Evolutionary conservation across 2,888 invertebrate genomes (phyloP), one percentile per base, ranked within the genome.

Genomic region (Nomada goodeniana): DNA sequence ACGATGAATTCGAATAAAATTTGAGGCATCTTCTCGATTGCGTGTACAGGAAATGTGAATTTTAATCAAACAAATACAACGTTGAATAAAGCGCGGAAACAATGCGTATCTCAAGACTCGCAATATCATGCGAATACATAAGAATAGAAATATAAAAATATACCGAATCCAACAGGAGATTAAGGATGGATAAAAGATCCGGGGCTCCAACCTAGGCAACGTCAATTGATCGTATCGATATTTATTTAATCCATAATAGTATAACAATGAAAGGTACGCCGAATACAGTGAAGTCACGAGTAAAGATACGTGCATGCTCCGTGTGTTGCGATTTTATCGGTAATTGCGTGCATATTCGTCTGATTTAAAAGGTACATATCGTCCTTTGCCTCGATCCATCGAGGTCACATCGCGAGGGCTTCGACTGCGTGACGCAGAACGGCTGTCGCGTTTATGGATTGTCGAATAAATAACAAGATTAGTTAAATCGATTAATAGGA

Each of bases 191-290:
- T 36, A 36, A 36, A 36, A 36, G 36, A 36, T 36, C 36, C 36
- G 5, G 36, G 36, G 36, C 36, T 36, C 36, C 36, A 36, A 36
- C 5, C 36, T 53, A 53, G n/a, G n/a, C n/a, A 47, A 59, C 36
- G n/a, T 68, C 50, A 13, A 60, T 79, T 29, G 23, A 68, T 76
- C 52, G 50, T 85, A 83, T 88, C 81, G 76, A 83, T 87, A 89
- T 89, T 89, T 83, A 86, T 91, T 89, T 87, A 86, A 67, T 89
- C 84, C 85, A 73, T 78, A 89, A 89, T 88, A 89, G 89, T 88
- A 82, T 89, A 91, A 90, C 88, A 89, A 78, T 91, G 90, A 90
- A 88, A 89, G 86, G 55, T 90, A 90, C 85, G 86, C 81, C 84
- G 86, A 90, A 86, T 90, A 90, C 88, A 89, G 85, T 81, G 87